phyloP scores from a whole-genome alignment of 1,140 invertebrate genomes.

The Cylas formicarius region DNA sequence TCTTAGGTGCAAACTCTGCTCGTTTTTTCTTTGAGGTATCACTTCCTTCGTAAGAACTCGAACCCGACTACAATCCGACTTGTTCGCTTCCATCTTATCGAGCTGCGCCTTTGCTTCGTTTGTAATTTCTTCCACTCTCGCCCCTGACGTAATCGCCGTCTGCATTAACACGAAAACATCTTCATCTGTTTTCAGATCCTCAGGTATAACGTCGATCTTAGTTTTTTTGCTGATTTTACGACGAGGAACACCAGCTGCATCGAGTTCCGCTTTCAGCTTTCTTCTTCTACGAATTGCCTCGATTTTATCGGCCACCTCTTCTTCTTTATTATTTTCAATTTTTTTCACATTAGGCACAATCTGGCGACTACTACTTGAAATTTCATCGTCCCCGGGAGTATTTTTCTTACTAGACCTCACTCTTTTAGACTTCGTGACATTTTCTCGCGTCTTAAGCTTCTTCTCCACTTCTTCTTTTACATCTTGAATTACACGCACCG shows the following conservation, averaged over 20 bases:
- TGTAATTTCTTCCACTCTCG: constrained; percentile 27
- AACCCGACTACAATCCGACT: too few species aligned
- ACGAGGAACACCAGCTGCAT: not conserved
- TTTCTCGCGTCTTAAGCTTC: constrained; percentile 9
- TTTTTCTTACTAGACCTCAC: constrained; percentile 7
- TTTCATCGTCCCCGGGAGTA: not conserved
- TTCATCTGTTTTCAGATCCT: constrained; percentile 26
- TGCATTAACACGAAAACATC: constrained; percentile 33
- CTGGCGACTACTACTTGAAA: not conserved
- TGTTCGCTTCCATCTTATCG: constrained; percentile 25
- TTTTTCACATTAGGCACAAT: not conserved
- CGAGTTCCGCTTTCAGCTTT: constrained; percentile 12
- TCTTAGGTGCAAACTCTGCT: constrained; percentile 54
- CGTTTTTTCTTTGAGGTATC: constrained; percentile 67
- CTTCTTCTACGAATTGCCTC: constrained; percentile 8
- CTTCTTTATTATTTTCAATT: constrained; percentile 4
- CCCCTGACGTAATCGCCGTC: constrained; percentile 23
- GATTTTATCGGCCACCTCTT: constrained; percentile 12
- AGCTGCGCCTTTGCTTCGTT: constrained; percentile 21
- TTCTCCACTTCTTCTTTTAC: constrained; percentile 19
- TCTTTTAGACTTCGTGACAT: constrained; percentile 11
- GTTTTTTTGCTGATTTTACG: constrained; percentile 8
- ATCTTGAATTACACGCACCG: constrained; percentile 23
- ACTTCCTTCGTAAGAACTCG: constrained; percentile 46
- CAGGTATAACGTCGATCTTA: constrained; percentile 10